Evolutionary conservation across 1,140 invertebrate species (phyloP), one percentile per base, ranked within the genome.

Genomic region (Trichomalopsis sarcophagae): DNA sequence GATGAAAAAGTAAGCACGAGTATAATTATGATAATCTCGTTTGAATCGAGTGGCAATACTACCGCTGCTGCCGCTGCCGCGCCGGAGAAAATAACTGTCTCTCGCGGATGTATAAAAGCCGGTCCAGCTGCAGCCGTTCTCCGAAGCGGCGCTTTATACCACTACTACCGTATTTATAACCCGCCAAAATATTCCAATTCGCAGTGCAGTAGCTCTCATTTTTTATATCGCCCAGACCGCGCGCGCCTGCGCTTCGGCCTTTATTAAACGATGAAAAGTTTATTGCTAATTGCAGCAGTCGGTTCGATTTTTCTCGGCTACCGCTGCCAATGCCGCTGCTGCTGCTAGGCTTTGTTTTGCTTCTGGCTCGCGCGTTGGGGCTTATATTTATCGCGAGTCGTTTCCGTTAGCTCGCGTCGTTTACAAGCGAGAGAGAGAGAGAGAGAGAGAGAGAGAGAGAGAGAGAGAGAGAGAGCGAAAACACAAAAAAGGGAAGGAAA

Each of bases 231-330:
- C 88, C 88, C 90, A 47, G n/a, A 30, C 21, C 33, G 78, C 11
- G 78, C 11, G 62, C 62, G 89, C 55, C 17, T 62, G 62, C 62
- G 89, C 55, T 62, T 62, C 55, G 55, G n/a, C 90, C 90, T 92
- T 91, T 91, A 92, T 92, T 91, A 91, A 92, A 92, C 91, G 91
- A 92, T 91, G 91, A 91, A 91, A 91, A 91, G 88, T 91, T 92
- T 92, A 92, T 91, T 92, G 91, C 91, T 91, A 91, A 92, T 92
- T 92, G 91, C 40, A 44, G 40, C 91, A 89, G 89, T 88, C 87
- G 89, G 71, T 36, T 36, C 40, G 23, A 4, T 36, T 23, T 7
- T 23, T 71, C 13, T 36, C n/a, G 17, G 11, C 17, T 14, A 2
- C 33, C 78, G 1, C 55, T 13, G 85, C 89, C 84, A 27, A 7